Evolutionary conservation across 2,888 invertebrate species (phyloP).

Genomic region (Polyommatus iphigenia): DNA sequence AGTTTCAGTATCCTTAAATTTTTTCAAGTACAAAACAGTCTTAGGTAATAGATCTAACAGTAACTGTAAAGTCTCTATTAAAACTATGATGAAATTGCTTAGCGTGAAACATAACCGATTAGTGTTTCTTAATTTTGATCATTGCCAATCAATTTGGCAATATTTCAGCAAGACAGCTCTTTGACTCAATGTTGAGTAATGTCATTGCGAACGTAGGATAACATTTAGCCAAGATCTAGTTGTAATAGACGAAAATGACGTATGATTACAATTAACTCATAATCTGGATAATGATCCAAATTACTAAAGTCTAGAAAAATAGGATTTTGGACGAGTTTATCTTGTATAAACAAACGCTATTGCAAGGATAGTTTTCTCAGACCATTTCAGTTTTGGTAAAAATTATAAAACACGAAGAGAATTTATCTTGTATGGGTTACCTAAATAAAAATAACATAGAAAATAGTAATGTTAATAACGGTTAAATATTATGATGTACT

Average conservation of each 20-base stretch:
- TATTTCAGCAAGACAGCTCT: slow-evolving; percentile 32
- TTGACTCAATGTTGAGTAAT: slow-evolving; percentile 36
- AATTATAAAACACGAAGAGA: not conserved
- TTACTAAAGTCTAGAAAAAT: not conserved
- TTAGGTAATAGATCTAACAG: not conserved
- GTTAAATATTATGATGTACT: not conserved
- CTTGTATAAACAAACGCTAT: not conserved
- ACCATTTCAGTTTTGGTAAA: not conserved
- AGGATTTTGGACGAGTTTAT: not conserved
- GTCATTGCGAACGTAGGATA: not conserved
- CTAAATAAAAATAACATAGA: not conserved
- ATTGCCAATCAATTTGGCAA: slow-evolving; percentile 36
- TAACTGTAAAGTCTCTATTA: not conserved
- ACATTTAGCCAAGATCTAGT: not conserved
- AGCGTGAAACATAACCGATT: slow-evolving; percentile 30
- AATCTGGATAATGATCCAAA: not conserved
- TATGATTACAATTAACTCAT: not conserved
- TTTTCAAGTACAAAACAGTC: not conserved
- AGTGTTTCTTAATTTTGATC: slow-evolving; percentile 38
- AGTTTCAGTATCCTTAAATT: not conserved
- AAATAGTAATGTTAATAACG: not conserved
- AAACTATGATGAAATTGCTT: slow-evolving; percentile 28
- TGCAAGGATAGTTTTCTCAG: not conserved
- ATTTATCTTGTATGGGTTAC: not conserved
- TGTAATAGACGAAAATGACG: not conserved